These are phyloP conservation scores for Leucopsar rothschildi DNA, from an alignment of 2,113 vertebrate species.

Conservation along the genomic window DNA sequence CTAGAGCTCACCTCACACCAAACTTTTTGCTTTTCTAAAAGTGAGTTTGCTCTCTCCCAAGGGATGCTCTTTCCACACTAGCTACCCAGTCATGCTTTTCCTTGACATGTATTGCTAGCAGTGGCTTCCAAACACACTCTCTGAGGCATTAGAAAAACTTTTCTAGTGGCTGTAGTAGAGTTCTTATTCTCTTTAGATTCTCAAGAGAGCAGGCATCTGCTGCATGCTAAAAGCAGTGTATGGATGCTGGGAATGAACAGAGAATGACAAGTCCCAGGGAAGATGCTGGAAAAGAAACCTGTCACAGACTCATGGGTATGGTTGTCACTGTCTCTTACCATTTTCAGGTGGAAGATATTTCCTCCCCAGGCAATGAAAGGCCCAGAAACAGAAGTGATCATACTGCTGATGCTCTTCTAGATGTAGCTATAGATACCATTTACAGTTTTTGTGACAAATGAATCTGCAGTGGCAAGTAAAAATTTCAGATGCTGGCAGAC, in stretches of 20 bases:
- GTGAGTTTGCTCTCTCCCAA: accelerated
- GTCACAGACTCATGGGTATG: background rate
- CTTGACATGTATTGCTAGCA: background rate
- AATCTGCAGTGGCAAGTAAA: background rate
- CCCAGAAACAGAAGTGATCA: background rate
- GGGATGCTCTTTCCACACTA: background rate
- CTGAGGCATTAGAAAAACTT: background rate
- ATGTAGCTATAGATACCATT: background rate
- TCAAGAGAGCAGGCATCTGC: background rate
- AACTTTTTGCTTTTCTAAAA: background rate
- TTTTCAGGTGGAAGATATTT: background rate
- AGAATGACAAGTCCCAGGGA: background rate
- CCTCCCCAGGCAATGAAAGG: background rate
- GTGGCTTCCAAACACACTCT: background rate
- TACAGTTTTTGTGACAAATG: background rate
- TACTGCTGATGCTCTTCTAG: background rate
- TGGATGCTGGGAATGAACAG: background rate
- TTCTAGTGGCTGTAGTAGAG: background rate
- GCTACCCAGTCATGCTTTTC: background rate
- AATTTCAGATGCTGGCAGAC: background rate
- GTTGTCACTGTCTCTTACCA: background rate
- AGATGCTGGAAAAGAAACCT: background rate
- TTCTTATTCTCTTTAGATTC: background rate
- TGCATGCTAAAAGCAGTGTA: background rate
- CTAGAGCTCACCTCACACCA: background rate